Evolutionary conservation across 2,113 vertebrate species (phyloP).

Genomic region (Typhlomys cinereus): DNA sequence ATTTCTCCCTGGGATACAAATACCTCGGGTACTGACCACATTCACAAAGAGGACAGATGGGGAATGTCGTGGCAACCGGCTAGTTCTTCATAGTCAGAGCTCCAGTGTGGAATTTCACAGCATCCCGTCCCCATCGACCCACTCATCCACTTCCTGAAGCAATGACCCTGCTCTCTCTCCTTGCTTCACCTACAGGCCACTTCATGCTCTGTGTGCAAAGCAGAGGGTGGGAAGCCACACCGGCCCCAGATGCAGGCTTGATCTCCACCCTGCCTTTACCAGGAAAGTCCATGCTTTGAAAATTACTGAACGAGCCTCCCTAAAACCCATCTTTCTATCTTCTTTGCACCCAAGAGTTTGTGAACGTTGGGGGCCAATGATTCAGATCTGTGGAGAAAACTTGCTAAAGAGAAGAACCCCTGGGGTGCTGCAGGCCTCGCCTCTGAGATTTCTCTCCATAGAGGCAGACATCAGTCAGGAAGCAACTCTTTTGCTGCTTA

Average conservation of each 20-base stretch:
- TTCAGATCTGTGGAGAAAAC: conserved; percentile 12
- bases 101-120: not conserved
- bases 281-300: not conserved
- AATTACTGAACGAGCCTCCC: not conserved
- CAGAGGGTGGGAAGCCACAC: not conserved
- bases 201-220: not conserved
- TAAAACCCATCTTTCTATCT: not conserved
- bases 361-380: not conserved
- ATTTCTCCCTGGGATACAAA: not conserved
- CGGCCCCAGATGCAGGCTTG: not conserved
- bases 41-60: not conserved
- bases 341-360: not conserved
- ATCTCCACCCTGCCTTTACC: not conserved
- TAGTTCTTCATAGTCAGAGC: not conserved
- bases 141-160: not conserved
- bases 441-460: not conserved
- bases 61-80: not conserved
- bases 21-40: not conserved
- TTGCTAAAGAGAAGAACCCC: not conserved
- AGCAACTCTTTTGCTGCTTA: not conserved
- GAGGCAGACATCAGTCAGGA: not conserved
- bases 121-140: not conserved
- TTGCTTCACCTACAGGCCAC: not conserved
- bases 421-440: not conserved
- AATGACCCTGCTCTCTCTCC: not conserved